Evolutionary conservation across 2,797 vertebrate genomes (phyloP).

Genomic region (Callimico goeldii): DNA sequence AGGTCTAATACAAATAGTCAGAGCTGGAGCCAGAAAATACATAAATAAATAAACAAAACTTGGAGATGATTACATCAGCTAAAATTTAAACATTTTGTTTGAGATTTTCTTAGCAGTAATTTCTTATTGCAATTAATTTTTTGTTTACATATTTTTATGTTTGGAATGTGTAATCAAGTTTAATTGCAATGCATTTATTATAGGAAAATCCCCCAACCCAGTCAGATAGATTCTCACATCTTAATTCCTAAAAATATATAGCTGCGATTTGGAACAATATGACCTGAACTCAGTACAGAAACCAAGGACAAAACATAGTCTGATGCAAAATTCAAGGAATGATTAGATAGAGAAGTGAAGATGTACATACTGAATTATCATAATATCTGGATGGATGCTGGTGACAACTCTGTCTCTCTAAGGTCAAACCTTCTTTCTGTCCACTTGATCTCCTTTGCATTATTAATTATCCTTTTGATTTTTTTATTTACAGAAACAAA

Average conservation of each 20-base stretch:
- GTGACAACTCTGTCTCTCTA: neutral
- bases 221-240: neutral
- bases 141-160: neutral
- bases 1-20: neutral
- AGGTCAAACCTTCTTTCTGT: neutral
- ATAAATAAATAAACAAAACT: neutral
- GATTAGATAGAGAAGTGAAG: neutral
- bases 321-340: neutral
- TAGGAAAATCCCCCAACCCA: neutral
- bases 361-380: neutral
- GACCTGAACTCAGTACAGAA: neutral
- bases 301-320: neutral
- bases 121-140: neutral
- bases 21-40: neutral
- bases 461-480: neutral
- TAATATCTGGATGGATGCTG: neutral
- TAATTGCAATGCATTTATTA: neutral
- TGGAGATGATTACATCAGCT: neutral
- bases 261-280: neutral
- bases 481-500: neutral
- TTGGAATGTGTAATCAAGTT: neutral
- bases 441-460: neutral
- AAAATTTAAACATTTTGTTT: neutral
- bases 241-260: neutral
- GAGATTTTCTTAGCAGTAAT: neutral